A percentile compares a stretch with the other conserved stretches of the same genome.
Evolutionary conservation across 2,888 invertebrate species (phyloP).

Genomic region (Diadegma fenestrale): DNA sequence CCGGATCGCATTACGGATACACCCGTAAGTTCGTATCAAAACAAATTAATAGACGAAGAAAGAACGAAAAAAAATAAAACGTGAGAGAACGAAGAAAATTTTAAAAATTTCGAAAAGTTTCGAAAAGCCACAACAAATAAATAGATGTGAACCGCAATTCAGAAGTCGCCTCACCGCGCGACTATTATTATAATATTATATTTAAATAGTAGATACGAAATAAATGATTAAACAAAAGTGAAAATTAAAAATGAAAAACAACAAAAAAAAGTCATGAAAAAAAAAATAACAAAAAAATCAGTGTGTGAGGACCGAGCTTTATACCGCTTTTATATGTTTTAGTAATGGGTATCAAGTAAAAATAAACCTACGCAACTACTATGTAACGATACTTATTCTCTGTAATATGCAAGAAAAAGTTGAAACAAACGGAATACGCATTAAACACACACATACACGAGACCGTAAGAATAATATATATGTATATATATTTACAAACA

Average conservation of each 20-base stretch:
- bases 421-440: constrained; percentile 72
- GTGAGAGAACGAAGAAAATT: constrained; percentile 25
- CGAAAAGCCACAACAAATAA: constrained; percentile 34
- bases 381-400: constrained; percentile 69
- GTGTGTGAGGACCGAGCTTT: constrained; percentile 84
- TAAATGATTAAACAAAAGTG: constrained; percentile 48
- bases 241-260: constrained; percentile 38
- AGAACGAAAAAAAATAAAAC: constrained; percentile 4
- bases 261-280: constrained; percentile 44
- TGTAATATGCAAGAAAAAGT: constrained; percentile 62
- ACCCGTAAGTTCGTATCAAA: constrained; percentile 47
- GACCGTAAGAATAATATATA: constrained; percentile 78
- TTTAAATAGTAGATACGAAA: constrained; percentile 50
- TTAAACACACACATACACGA: constrained; percentile 73
- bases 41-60: constrained; percentile 14
- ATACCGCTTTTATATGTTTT: constrained; percentile 84
- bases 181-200: constrained; percentile 65
- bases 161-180: constrained; percentile 70
- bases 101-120: background rate
- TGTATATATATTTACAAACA: constrained; percentile 73
- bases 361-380: constrained; percentile 71
- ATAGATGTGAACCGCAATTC: constrained; percentile 60
- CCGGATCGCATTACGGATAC: constrained; percentile 69
- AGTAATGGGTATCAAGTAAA: constrained; percentile 80
- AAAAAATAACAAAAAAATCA: constrained; percentile 64